Evolutionary conservation across 2,113 vertebrate species (phyloP), one percentile per base, ranked within the genome.

Genomic region (Poecile atricapillus): DNA sequence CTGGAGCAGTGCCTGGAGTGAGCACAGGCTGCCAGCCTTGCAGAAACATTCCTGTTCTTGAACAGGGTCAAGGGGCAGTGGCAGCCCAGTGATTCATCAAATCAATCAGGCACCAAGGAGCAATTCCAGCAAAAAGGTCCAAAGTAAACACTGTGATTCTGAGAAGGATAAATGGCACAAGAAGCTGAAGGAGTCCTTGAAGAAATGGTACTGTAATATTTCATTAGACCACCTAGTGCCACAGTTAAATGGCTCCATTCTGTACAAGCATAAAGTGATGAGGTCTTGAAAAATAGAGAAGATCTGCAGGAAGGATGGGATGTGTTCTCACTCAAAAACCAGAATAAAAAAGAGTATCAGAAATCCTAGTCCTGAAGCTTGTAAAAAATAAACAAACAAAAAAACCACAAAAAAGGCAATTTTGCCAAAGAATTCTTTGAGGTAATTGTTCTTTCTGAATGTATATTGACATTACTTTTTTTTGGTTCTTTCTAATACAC

Each of bases 141-240:
- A 93, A 95, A 86, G 44, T 64, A 95, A 95, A 87, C 71, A 83
- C 33, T 50, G 1, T 47, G 68, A 75, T 81, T 77, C 33, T 83
- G 82, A 93, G 78, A 88, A 87, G 24, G 22, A 85, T 86, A 92
- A 88, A 93, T 77, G 67, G 74, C 71, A 95, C 43, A 53, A 85
- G 70, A 85, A 85, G 31, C 49, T n/a, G 59, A 91, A 85, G 10
- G 33, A 90, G 16, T 41, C 50, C 82, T 91, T 95, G 67, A 90
- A 96, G 59, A 80, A 87, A 74, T 33, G 15, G 22, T 43, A 53
- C 2, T 0, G 21, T 31, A 62, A 53, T 93, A 67, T 76, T 92
- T 90, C 71, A 59, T 86, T 70, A 76, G 84, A 73, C 89, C 84
- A 85, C 82, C 87, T 90, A 83, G 43, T 63, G 59, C 47, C 82